These are phyloP conservation scores for Nibea coibor DNA, from an alignment of 2,113 vertebrate genomes.

Conservation along the genomic window DNA sequence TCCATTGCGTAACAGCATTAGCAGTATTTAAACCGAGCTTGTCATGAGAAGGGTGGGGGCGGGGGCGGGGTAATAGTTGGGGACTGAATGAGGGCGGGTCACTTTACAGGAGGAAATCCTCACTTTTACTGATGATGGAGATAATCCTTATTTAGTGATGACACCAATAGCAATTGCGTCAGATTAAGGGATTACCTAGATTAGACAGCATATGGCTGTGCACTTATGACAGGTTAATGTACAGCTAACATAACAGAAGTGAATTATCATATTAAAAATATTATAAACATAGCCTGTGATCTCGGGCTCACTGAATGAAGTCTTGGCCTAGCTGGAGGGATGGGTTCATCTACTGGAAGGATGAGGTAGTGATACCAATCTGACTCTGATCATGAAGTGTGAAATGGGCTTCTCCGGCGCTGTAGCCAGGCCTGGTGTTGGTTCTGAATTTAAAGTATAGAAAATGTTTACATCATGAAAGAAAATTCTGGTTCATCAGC, in stretches of 20 bases:
- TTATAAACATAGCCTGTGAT: constrained; percentile 19
- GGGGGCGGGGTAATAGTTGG: not conserved
- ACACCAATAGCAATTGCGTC: constrained; percentile 56
- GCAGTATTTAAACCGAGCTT: constrained; percentile 71
- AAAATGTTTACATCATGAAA: not conserved
- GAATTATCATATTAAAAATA: constrained; percentile 38
- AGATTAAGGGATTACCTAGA: constrained; percentile 57
- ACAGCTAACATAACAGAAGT: constrained; percentile 30
- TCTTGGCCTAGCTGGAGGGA: constrained; percentile 28
- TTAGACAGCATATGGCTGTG: constrained; percentile 58
- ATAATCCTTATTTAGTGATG: constrained; percentile 68
- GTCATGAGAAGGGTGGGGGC: constrained; percentile 53
- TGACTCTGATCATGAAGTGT: constrained; percentile 32
- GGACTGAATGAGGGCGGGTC: constrained; percentile 39
- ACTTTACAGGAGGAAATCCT: constrained; percentile 72
- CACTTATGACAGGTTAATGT: constrained; percentile 50
- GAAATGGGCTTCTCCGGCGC: constrained; percentile 9
- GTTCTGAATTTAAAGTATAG: constrained; percentile 10
- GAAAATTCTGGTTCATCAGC: not conserved
- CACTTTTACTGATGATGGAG: constrained; percentile 60
- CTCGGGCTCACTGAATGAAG: constrained; percentile 47
- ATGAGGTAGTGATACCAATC: constrained; percentile 40
- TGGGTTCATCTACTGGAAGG: constrained; percentile 19
- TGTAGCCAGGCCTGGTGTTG: constrained; percentile 11
- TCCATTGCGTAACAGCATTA: constrained; percentile 79